Evolutionary conservation across 2,888 invertebrate genomes (phyloP).

Genomic region (Thymelicus acteon): DNA sequence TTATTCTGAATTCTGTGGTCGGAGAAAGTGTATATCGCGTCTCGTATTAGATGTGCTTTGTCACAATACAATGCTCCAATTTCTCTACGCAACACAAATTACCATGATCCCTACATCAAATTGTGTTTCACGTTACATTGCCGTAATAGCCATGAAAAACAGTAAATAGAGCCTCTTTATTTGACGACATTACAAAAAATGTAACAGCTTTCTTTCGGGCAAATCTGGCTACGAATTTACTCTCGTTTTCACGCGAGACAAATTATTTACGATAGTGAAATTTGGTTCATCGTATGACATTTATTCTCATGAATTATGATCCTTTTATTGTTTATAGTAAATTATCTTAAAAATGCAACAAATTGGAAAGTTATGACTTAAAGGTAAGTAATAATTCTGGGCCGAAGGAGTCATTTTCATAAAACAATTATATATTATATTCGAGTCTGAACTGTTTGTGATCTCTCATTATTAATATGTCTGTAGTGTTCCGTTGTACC

Average conservation of each 20-base stretch:
- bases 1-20: constrained; percentile 11
- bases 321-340: neutral
- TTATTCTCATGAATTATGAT: neutral
- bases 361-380: too few species aligned
- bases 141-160: constrained; percentile 55
- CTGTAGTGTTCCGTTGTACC: too few species aligned
- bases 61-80: constrained; percentile 29
- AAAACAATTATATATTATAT: too few species aligned
- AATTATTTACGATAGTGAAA: constrained; percentile 45
- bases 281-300: constrained; percentile 5
- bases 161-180: constrained; percentile 51
- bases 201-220: constrained; percentile 53
- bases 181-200: constrained; percentile 45
- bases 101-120: constrained; percentile 40
- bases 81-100: constrained; percentile 35
- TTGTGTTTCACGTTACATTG: constrained; percentile 29
- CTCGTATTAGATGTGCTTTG: constrained; percentile 29
- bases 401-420: too few species aligned
- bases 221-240: constrained; percentile 46
- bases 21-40: constrained; percentile 24
- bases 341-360: too few species aligned
- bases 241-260: constrained; percentile 66
- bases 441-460: too few species aligned
- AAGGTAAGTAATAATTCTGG: too few species aligned
- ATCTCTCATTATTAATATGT: too few species aligned